Conservation (phyloP, 2,113 vertebrate genomes). For the Myrmophylax atrothorax region DNA sequence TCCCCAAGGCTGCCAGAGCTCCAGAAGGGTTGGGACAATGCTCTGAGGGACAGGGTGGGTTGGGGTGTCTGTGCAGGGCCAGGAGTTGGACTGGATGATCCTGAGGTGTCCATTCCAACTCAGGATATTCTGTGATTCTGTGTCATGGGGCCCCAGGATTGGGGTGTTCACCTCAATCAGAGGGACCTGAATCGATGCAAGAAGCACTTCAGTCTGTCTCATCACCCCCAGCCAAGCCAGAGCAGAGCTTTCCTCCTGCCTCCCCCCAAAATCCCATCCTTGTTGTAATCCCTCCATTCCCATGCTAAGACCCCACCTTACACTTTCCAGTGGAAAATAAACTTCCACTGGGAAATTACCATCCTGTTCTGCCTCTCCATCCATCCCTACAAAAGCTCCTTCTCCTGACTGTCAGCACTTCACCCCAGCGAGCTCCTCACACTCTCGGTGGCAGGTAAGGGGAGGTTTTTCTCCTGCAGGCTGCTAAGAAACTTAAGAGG, state of each 20-base stretch:
- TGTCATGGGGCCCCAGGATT: accelerated
- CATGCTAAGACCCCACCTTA: background rate
- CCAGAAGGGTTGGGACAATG: accelerated
- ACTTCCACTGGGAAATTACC: background rate
- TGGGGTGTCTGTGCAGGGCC: background rate
- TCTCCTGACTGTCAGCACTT: background rate
- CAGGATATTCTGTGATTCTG: background rate
- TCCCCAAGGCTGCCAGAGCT: background rate
- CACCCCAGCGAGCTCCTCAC: background rate
- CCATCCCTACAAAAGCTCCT: accelerated
- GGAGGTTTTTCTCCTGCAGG: background rate
- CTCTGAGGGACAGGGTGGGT: too few species aligned
- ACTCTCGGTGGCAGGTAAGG: background rate
- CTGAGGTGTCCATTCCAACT: background rate
- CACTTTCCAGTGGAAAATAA: background rate
- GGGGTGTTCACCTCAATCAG: background rate
- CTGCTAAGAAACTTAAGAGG: slow-evolving; percentile 3
- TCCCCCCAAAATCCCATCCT: background rate
- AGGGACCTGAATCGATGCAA: background rate
- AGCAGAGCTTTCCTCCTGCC: background rate
- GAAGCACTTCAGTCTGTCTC: background rate
- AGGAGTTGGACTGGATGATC: background rate
- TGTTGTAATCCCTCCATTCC: background rate
- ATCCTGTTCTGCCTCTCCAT: background rate
- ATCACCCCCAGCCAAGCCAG: background rate